Evolutionary conservation across 2,888 invertebrate species (phyloP), one percentile per base, ranked within the genome.

Genomic region (Nemotelus nigrinus): DNA sequence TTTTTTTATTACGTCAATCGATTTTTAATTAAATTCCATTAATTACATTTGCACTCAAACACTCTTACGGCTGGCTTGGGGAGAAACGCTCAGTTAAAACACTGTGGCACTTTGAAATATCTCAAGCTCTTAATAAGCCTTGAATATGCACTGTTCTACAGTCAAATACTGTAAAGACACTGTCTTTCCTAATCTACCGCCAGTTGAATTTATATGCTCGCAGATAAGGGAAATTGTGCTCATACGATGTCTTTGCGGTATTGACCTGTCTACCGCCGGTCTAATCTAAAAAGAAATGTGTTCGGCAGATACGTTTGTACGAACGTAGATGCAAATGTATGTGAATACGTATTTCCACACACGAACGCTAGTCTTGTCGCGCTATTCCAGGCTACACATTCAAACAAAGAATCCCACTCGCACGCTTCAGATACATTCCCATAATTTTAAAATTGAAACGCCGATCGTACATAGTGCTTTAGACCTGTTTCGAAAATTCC

Each of bases 151-250:
- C 75, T 85, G 84, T 84, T 84, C 81, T 83, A 85, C 85, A 85
- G 85, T 82, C 82, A 82, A 83, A 83, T 83, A 85, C 85, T 86
- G 85, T 83, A 82, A 83, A 83, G 83, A 83, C 84, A 85, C 84
- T 85, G 83, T 83, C 79, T 80, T 74, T 63, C 82, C 64, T 64
- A 63, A 74, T 50, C 50, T 63, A 50, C 50, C 58, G 25, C 25
- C 67, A 65, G 68, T 71, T 78, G 71, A 77, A 79, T 78, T 79
- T 79, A 78, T 79, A 78, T 64, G 78, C 76, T 63, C 60, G 63
- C 43, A 44, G 67, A 68, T 65, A 76, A 76, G 76, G 68, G 43
- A 68, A 74, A 53, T 44, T 60, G 44, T 10, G 41, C 68, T 41
- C 55, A 71, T 43, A 71, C 71, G 53, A 71, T 57, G 44, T 71